Percentiles rank a stretch among this genome's conserved stretches.
phyloP scores from a whole-genome alignment of 2,888 invertebrate genomes.

The Melanostoma mellinum region DNA sequence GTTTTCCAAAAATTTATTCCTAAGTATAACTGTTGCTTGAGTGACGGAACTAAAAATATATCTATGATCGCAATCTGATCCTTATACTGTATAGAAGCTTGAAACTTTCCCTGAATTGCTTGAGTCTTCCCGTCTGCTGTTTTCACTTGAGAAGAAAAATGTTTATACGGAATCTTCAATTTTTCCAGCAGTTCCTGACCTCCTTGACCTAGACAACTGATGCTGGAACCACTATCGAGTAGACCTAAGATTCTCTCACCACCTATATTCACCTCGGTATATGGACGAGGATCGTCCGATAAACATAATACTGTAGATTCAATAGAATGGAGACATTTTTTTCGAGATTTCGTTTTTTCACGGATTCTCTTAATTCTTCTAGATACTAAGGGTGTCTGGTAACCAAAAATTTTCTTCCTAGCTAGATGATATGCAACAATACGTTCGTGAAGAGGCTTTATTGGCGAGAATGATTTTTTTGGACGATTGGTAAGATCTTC shows the following conservation, averaged over 20 bases:
- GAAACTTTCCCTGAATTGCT: not conserved
- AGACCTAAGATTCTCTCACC: slow-evolving; percentile 1
- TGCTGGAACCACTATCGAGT: slow-evolving; percentile 5
- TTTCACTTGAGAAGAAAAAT: not conserved
- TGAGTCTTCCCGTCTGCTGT: slow-evolving; percentile 1
- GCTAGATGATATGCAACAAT: not conserved
- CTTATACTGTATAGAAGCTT: not conserved
- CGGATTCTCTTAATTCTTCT: not conserved
- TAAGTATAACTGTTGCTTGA: not conserved
- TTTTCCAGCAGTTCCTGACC: not conserved
- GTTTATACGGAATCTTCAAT: not conserved
- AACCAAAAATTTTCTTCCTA: slow-evolving; percentile 6
- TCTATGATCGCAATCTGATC: not conserved
- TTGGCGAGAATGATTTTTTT: not conserved
- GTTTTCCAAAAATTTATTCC: not conserved
- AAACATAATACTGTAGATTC: not conserved
- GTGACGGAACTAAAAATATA: not conserved
- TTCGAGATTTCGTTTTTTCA: not conserved
- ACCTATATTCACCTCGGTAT: slow-evolving; percentile 3
- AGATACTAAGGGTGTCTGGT: too few relatives aligned
- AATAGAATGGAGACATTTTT: not conserved
- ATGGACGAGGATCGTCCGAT: slow-evolving; percentile 7
- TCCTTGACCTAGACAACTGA: slow-evolving; percentile 11
- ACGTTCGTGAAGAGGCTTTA: slow-evolving; percentile 10
- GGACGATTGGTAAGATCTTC: not conserved